Evolutionary conservation across 2,113 vertebrate species (phyloP).

Genomic region (Nanorana parkeri): DNA sequence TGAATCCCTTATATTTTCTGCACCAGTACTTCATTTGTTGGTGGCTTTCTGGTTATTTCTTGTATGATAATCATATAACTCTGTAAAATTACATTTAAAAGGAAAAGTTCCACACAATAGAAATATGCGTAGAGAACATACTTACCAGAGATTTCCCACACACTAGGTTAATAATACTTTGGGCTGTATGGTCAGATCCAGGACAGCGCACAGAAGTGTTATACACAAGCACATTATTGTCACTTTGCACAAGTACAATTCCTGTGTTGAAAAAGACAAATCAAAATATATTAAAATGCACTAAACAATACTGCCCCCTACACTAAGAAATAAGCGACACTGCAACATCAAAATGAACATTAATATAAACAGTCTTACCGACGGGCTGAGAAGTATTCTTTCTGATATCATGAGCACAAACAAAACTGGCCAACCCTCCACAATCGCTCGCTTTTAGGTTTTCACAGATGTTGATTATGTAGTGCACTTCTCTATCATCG

Average conservation of each 20-base stretch:
- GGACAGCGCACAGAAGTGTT: slow-evolving; percentile 72
- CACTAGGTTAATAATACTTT: slow-evolving; percentile 88
- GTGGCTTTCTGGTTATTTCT: too few relatives aligned
- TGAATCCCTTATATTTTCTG: too few relatives aligned
- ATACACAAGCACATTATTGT: slow-evolving; percentile 78
- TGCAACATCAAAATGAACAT: neutral
- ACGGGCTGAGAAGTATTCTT: slow-evolving; percentile 60
- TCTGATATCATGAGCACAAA: slow-evolving; percentile 67
- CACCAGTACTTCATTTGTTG: too few relatives aligned
- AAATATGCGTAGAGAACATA: neutral
- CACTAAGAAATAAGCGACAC: too few relatives aligned
- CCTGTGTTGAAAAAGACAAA: slow-evolving; percentile 68
- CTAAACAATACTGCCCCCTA: too few relatives aligned
- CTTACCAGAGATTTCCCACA: slow-evolving; percentile 95
- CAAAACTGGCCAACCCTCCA: slow-evolving; percentile 45
- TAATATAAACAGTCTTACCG: slow-evolving; percentile 69
- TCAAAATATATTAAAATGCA: neutral
- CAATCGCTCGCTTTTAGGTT: slow-evolving; percentile 69
- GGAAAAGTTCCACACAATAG: too few relatives aligned
- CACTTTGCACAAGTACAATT: slow-evolving; percentile 68
- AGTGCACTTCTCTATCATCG: slow-evolving; percentile 68
- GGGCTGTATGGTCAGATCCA: slow-evolving; percentile 66
- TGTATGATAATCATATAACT: too few relatives aligned
- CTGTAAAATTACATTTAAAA: too few relatives aligned
- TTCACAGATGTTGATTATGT: slow-evolving; percentile 74